Conservation (phyloP, 2,797 vertebrate genomes). For the Tadarida brasiliensis region DNA sequence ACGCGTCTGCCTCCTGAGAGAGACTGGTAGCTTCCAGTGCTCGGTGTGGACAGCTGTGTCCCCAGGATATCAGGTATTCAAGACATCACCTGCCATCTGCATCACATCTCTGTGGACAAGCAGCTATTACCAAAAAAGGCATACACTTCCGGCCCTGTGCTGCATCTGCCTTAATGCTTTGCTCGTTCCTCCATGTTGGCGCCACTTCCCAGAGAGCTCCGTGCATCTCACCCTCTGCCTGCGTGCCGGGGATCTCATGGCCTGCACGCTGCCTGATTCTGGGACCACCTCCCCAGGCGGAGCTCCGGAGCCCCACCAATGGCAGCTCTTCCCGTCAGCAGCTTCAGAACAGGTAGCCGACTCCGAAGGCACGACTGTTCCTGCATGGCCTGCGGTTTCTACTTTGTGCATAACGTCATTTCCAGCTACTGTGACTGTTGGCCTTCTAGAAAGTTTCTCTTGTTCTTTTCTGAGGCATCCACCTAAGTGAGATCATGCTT, state of each 20-base stretch:
- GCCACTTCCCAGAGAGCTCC: slow-evolving; percentile 84
- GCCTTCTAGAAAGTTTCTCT: slow-evolving; percentile 83
- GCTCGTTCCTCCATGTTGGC: slow-evolving; percentile 85
- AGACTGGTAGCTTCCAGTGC: slow-evolving; percentile 86
- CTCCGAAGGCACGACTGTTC: slow-evolving; percentile 75
- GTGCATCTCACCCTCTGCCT: slow-evolving; percentile 75
- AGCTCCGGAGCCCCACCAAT: slow-evolving; percentile 52
- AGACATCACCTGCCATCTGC: slow-evolving; percentile 89
- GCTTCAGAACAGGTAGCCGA: slow-evolving; percentile 56
- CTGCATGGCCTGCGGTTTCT: slow-evolving; percentile 87
- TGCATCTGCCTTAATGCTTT: slow-evolving; percentile 91
- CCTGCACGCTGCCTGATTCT: slow-evolving; percentile 73
- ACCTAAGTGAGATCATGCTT: slow-evolving; percentile 74
- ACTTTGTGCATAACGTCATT: slow-evolving; percentile 83
- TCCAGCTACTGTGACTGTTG: slow-evolving; percentile 82
- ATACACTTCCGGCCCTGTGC: slow-evolving; percentile 87
- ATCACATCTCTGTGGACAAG: slow-evolving; percentile 90
- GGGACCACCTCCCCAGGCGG: slow-evolving; percentile 73
- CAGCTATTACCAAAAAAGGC: slow-evolving; percentile 92
- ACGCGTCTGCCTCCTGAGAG: slow-evolving; percentile 90
- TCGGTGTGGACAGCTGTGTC: slow-evolving; percentile 88
- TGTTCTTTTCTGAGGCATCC: slow-evolving; percentile 68
- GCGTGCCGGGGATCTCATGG: slow-evolving; percentile 72
- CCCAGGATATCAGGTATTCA: slow-evolving; percentile 89
- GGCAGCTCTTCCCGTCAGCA: slow-evolving; percentile 60